Evolutionary conservation across 2,113 vertebrate genomes (phyloP).

Genomic region (Fregata magnificens): DNA sequence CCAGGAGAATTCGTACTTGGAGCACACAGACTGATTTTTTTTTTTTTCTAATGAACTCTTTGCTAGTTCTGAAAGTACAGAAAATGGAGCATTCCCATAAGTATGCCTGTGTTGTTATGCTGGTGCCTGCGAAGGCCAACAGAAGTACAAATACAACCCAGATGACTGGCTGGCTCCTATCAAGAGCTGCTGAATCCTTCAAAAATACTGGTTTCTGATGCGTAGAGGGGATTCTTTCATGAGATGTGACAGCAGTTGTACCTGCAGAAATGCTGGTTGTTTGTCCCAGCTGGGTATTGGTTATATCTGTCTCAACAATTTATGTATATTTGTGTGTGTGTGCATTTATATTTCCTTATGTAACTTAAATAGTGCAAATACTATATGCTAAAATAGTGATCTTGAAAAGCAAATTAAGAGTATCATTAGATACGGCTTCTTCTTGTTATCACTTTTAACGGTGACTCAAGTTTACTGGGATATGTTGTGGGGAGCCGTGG

Average conservation of each 20-base stretch:
- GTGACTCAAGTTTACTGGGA: background rate
- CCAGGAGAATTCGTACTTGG: background rate
- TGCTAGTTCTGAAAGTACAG: background rate
- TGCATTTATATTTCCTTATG: background rate
- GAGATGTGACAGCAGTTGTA: background rate
- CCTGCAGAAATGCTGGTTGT: too few relatives aligned
- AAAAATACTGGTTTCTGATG: background rate
- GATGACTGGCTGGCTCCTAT: background rate
- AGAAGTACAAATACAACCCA: too few relatives aligned
- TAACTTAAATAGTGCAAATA: background rate
- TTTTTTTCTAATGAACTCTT: background rate
- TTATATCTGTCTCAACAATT: background rate
- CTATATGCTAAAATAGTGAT: too few relatives aligned
- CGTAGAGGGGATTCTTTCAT: too few relatives aligned
- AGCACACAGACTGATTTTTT: background rate
- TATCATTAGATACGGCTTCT: accelerated
- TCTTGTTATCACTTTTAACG: background rate
- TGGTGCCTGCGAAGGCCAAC: background rate
- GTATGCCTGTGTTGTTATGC: too few relatives aligned
- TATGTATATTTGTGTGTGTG: background rate
- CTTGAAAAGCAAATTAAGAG: background rate
- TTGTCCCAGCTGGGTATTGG: accelerated
- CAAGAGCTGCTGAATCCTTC: background rate
- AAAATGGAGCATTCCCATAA: background rate
- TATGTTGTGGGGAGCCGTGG: accelerated